Evolutionary conservation across 2,113 vertebrate genomes (phyloP).

Genomic region (Gobio gobio): DNA sequence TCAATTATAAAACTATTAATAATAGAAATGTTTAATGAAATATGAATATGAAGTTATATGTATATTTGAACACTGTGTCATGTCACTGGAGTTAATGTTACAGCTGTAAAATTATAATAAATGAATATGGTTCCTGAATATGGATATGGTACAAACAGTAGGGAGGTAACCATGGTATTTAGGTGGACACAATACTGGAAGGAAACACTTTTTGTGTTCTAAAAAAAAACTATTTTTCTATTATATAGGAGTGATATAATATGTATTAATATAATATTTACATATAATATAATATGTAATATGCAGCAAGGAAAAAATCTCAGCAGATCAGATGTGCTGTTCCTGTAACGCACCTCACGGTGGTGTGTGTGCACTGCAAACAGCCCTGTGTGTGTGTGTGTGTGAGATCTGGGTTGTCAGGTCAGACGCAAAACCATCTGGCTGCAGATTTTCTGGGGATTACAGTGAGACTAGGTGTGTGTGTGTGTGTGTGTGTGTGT

Average conservation of each 20-base stretch:
- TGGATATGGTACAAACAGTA: too few species aligned
- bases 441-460: conserved; percentile 67
- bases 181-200: too few species aligned
- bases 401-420: conserved; percentile 58
- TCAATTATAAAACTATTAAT: background rate
- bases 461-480: background rate
- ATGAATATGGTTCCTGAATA: too few species aligned
- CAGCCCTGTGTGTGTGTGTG: conserved; percentile 24
- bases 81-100: too few species aligned
- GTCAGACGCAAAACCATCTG: conserved; percentile 73
- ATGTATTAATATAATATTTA: background rate
- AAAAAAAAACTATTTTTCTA: too few species aligned
- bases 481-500: background rate
- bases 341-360: conserved; percentile 56
- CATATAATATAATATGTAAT: conserved; percentile 43
- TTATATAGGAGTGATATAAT: too few species aligned
- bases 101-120: too few species aligned
- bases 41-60: background rate
- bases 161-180: too few species aligned
- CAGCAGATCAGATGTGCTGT: conserved; percentile 7
- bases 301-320: conserved; percentile 40
- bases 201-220: too few species aligned
- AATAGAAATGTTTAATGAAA: background rate
- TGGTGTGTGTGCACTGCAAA: conserved; percentile 66
- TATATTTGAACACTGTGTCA: background rate